Conservation (phyloP, 1,140 invertebrate species). For the Pogonomyrmex californicus region DNA sequence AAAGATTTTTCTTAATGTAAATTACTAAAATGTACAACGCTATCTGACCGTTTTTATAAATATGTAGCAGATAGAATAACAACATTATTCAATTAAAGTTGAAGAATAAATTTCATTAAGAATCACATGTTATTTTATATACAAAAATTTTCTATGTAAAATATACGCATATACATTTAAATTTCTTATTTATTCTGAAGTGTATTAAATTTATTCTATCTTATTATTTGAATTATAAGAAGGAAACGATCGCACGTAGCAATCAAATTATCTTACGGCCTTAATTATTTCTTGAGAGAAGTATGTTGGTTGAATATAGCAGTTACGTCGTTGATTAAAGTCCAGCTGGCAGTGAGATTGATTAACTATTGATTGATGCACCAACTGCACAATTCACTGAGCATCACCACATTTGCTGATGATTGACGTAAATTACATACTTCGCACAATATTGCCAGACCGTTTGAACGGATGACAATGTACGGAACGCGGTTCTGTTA, state of each 20-base stretch:
- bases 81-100: background rate
- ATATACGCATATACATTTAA: background rate
- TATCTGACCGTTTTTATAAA: background rate
- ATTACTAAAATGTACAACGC: background rate
- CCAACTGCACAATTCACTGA: conserved; percentile 14
- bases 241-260: background rate
- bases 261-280: conserved; percentile 13
- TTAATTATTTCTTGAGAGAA: background rate
- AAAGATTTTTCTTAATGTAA: background rate
- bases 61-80: background rate
- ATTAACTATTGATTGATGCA: background rate
- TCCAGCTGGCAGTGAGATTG: background rate
- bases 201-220: background rate
- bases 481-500: background rate
- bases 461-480: background rate
- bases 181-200: background rate
- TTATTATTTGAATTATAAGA: background rate
- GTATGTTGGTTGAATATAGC: background rate
- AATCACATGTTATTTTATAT: background rate
- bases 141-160: background rate
- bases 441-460: background rate
- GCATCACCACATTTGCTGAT: background rate
- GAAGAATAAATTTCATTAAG: background rate
- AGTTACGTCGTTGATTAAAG: background rate
- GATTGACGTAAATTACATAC: conserved; percentile 17